These are phyloP conservation scores for Neopipo cinnamomea DNA, from an alignment of 2,113 vertebrate genomes.

Conservation along the genomic window DNA sequence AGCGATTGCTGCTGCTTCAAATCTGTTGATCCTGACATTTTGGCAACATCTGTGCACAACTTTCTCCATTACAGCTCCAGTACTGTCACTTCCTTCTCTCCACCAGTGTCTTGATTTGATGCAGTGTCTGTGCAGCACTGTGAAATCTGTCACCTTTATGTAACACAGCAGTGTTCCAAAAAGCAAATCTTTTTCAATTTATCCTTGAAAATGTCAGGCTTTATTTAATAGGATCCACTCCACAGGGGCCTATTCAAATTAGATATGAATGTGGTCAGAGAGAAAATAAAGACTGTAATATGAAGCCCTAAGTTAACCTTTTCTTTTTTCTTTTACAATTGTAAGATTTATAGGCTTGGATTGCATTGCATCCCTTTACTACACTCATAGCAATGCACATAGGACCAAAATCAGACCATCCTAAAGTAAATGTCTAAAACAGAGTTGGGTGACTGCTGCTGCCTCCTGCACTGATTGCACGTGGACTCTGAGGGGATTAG, in stretches of 20 bases:
- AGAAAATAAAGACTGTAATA: background rate
- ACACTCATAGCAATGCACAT: background rate
- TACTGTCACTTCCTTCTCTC: background rate
- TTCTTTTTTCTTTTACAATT: background rate
- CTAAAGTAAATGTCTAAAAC: background rate
- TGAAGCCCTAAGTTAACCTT: background rate
- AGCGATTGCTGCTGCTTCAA: background rate
- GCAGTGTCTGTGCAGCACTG: background rate
- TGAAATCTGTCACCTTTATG: background rate
- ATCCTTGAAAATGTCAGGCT: background rate
- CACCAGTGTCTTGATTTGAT: background rate
- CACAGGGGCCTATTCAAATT: background rate
- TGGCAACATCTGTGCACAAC: background rate
- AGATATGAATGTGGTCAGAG: background rate
- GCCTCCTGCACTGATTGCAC: background rate
- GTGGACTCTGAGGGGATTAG: background rate
- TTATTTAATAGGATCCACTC: background rate
- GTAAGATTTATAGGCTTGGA: background rate
- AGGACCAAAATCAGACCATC: background rate
- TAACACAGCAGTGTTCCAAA: background rate
- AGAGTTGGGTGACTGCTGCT: background rate
- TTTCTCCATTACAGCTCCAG: background rate
- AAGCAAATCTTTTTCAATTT: background rate
- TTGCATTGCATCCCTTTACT: background rate
- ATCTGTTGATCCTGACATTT: background rate